A percentile compares a stretch with the other conserved stretches of the same genome.
phyloP scores from a whole-genome alignment of 2,113 vertebrate genomes.

The Malurus alboscapulatus region DNA sequence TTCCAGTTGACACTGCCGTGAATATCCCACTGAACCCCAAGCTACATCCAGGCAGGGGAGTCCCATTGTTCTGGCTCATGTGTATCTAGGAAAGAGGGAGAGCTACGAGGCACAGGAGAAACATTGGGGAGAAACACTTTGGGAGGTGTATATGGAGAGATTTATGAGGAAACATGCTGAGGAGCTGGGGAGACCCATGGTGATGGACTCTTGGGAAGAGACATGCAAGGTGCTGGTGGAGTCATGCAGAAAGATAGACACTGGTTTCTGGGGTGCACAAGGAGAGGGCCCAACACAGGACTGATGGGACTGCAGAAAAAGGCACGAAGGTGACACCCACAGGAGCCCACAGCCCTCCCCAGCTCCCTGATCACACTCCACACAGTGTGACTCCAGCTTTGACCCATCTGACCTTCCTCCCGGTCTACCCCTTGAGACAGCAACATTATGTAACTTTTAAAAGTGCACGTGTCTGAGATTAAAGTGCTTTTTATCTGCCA shows the following conservation, averaged over 20 bases:
- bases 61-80: accelerated
- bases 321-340: accelerated
- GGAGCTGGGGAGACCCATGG: neutral
- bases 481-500: neutral
- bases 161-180: neutral
- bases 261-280: accelerated
- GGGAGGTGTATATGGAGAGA: neutral
- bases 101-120: accelerated
- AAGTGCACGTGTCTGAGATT: neutral
- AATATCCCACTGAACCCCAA: neutral
- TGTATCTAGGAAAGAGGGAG: neutral
- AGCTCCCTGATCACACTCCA: neutral
- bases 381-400: accelerated
- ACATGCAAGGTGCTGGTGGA: neutral
- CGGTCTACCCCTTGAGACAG: accelerated
- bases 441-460: neutral
- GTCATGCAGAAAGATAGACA: accelerated
- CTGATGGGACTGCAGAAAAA: neutral
- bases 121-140: accelerated
- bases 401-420: neutral
- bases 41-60: neutral
- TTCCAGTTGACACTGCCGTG: neutral
- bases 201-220: too few relatives aligned
- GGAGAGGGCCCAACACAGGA: neutral
- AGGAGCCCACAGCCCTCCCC: neutral